Base-by-base conservation (phyloP, 2,113 vertebrate genomes). In the Oryzias woworae region DNA sequence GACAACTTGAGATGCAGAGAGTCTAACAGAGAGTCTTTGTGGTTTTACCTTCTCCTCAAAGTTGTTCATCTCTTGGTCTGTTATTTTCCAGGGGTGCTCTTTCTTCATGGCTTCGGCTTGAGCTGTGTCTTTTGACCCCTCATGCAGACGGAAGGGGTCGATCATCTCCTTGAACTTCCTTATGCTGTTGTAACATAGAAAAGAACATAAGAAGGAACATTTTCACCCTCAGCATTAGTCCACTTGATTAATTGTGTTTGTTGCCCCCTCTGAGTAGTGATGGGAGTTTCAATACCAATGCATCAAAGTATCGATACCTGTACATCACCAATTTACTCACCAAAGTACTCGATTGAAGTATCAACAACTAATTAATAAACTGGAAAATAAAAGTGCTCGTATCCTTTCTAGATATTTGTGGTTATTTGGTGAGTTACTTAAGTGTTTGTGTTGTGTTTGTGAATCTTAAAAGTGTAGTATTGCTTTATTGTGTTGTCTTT, bases 141-240 rank as follows among this genome's bases (percentile, higher is more conserved):
- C 96, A 12, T 92, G 92, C 64, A 98, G 92, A 43, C 96, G 90
- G 88, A 95, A 96, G 2, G 95, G 96, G 89, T 96, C 94, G 80
- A 98, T 98, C 95, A 98, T 95, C 85, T 98, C 95, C 78, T 97
- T 94, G 85, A 98, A 95, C 77, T 90, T 85, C 88, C 94, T 97
- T 92, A 93, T 94, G 83, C 97, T 99, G 85, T 64, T 92, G 87
- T 66, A 62, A 61, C 53, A 42, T 18, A 75, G 51, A 62, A 43
- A 51, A 62, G 4, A 61, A 26, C 17, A 42, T 64, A 46, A 72
- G 66, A 3, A 41, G 20, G 36, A 6, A 36, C 36, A 12, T 12
- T 36, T 36, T 36, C 8, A 12, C 36, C 12, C 36, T 36, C 8
- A 36, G 2, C 10, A 36, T 36, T 10, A 36, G 43, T 48, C 6